These are phyloP conservation scores for Bolborhynchus lineola DNA, from an alignment of 2,113 vertebrate genomes.

Conservation along the genomic window DNA sequence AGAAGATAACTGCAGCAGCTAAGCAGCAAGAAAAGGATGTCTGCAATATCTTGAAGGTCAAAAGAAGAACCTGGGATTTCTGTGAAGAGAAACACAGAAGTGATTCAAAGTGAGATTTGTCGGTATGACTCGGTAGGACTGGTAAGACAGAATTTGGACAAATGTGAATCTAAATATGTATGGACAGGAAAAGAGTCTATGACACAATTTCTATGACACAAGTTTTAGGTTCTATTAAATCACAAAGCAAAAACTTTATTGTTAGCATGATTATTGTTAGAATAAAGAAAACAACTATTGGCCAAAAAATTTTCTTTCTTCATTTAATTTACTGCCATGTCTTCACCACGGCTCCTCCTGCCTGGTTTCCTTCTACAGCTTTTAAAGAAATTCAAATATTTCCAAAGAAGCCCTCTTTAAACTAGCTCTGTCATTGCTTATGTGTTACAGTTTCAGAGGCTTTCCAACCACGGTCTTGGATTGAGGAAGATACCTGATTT, in stretches of 20 bases:
- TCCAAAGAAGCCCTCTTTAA: neutral
- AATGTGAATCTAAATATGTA: neutral
- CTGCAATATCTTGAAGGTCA: neutral
- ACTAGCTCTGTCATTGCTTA: neutral
- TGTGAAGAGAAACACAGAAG: neutral
- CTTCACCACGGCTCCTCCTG: neutral
- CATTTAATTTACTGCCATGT: neutral
- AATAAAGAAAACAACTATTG: neutral
- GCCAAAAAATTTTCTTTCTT: neutral
- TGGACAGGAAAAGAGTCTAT: neutral
- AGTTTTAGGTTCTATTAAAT: neutral
- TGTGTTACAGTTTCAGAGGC: neutral
- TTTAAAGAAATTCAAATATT: neutral
- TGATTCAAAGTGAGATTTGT: neutral
- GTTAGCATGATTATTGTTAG: neutral
- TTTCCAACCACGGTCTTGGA: neutral
- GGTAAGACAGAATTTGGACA: neutral
- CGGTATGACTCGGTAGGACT: fast-evolving
- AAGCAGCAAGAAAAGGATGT: fast-evolving
- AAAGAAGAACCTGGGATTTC: neutral
- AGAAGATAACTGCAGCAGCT: neutral
- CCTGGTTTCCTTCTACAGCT: neutral
- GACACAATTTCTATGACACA: neutral
- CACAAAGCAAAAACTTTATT: neutral
- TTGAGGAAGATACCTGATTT: neutral